Evolutionary conservation across 2,888 invertebrate genomes (phyloP).

Genomic region (Eupsilia transversa): DNA sequence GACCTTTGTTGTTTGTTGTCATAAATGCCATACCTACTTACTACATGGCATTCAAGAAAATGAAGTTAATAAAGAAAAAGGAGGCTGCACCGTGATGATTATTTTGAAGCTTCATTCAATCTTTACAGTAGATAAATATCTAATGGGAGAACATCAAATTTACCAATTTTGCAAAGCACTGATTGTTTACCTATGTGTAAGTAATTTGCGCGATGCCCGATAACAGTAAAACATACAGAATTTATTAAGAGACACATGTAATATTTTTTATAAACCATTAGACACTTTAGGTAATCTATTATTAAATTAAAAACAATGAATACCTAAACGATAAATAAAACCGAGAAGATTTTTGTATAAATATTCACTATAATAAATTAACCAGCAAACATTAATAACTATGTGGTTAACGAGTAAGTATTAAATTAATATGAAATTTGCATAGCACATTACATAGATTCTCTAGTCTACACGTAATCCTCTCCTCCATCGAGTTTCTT

Average conservation of each 20-base stretch:
- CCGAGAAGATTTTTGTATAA: neutral
- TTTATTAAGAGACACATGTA: neutral
- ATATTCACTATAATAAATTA: slow-evolving; percentile 8
- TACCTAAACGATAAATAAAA: neutral
- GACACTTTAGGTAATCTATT: neutral
- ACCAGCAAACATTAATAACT: slow-evolving; percentile 5
- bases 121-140: neutral
- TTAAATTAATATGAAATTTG: slow-evolving; percentile 34
- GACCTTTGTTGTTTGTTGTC: no score
- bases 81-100: neutral
- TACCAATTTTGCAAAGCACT: neutral
- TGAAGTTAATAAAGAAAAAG: neutral
- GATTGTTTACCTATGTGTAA: neutral
- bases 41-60: no score
- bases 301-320: slow-evolving; percentile 15
- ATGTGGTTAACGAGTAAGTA: neutral
- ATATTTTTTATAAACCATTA: neutral
- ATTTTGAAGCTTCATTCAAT: neutral
- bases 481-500: slow-evolving; percentile 7
- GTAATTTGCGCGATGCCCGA: neutral
- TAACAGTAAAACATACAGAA: neutral
- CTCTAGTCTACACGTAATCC: slow-evolving; percentile 15
- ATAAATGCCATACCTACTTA: neutral
- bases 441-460: slow-evolving; percentile 46
- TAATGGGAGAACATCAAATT: neutral